Conservation (phyloP, 2,888 invertebrate species). For the Boloria euphrosyne region DNA sequence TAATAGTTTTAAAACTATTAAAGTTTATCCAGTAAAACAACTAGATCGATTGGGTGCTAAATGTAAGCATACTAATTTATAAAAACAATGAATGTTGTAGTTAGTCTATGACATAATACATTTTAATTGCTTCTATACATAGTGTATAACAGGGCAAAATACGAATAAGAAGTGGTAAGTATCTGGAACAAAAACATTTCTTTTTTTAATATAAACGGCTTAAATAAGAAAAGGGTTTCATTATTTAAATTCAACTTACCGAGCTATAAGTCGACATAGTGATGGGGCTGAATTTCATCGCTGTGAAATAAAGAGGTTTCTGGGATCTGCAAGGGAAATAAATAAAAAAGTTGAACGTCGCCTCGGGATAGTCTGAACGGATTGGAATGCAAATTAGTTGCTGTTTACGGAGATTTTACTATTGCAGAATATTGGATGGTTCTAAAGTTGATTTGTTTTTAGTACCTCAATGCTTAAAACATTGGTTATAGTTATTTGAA, state of each 20-base stretch:
- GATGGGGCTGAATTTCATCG: slow-evolving; percentile 64
- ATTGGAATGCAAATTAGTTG: slow-evolving; percentile 29
- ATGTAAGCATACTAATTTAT: too few species aligned
- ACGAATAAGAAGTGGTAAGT: slow-evolving; percentile 13
- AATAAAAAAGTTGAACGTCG: slow-evolving; percentile 33
- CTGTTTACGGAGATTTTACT: slow-evolving; percentile 24
- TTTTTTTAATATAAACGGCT: too few species aligned
- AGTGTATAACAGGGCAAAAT: slow-evolving; percentile 14
- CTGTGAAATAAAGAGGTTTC: slow-evolving; percentile 68
- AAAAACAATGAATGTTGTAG: too few species aligned
- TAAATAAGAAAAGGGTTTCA: too few species aligned
- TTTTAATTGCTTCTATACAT: slow-evolving; percentile 7
- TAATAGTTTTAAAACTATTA: too few species aligned
- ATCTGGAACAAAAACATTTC: slow-evolving; percentile 6
- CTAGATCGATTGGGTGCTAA: too few species aligned
- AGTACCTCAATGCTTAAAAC: background rate
- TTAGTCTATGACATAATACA: background rate
- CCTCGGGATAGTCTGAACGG: slow-evolving; percentile 20
- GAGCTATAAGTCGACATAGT: slow-evolving; percentile 67
- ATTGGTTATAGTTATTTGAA: background rate
- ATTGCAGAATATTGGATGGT: slow-evolving; percentile 21
- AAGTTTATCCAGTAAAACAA: too few species aligned
- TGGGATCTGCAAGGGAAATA: slow-evolving; percentile 59
- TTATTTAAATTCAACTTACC: slow-evolving; percentile 43
- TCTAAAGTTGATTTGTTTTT: slow-evolving; percentile 15